Conservation (phyloP, 2,888 invertebrate genomes). For the Leptarthrus brevirostris region DNA sequence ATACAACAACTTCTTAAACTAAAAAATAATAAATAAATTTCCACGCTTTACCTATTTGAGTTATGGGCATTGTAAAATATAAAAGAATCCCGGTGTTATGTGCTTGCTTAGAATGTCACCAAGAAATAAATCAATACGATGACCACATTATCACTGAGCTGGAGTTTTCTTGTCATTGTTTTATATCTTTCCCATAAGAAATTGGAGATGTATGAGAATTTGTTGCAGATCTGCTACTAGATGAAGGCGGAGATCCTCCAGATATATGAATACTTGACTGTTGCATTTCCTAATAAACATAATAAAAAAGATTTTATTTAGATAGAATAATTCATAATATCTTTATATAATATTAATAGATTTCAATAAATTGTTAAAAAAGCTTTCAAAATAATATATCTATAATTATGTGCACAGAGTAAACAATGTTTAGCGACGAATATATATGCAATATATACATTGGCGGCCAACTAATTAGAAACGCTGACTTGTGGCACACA, state of each 20-base stretch:
- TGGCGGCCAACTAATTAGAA: too few relatives aligned
- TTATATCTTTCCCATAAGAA: slow-evolving; percentile 44
- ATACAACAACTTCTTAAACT: slow-evolving; percentile 45
- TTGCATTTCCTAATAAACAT: slow-evolving; percentile 54
- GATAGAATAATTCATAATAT: not conserved
- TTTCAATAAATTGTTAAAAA: too few relatives aligned
- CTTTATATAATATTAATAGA: too few relatives aligned
- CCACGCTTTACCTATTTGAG: not conserved
- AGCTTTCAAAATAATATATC: too few relatives aligned
- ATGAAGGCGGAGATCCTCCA: slow-evolving; percentile 47
- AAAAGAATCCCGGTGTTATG: not conserved
- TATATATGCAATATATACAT: too few relatives aligned
- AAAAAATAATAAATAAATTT: slow-evolving; percentile 34
- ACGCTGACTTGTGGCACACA: too few relatives aligned
- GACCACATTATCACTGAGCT: slow-evolving; percentile 29
- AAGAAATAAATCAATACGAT: slow-evolving; percentile 18
- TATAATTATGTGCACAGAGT: too few relatives aligned
- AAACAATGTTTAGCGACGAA: too few relatives aligned
- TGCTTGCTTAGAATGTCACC: not conserved
- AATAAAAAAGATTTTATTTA: not conserved
- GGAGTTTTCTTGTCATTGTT: slow-evolving; percentile 38
- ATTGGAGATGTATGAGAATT: slow-evolving; percentile 50
- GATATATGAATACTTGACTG: slow-evolving; percentile 52
- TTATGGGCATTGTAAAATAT: too few relatives aligned
- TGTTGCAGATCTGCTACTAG: slow-evolving; percentile 39